phyloP scores from a whole-genome alignment of 2,888 invertebrate genomes.

The Bimastos eiseni region DNA sequence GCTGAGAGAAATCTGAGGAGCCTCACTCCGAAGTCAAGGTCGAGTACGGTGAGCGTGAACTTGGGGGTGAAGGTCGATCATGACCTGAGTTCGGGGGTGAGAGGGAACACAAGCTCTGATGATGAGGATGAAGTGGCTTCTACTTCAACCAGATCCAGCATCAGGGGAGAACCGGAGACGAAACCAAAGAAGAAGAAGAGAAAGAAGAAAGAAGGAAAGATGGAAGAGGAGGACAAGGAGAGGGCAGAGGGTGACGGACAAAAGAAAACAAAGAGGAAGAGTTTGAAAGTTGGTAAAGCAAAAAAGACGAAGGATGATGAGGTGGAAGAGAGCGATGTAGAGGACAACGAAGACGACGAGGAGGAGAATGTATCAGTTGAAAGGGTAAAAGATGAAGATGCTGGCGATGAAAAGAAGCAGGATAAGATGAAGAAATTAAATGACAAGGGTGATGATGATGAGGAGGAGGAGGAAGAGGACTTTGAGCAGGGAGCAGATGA shows the following conservation, averaged over 20 bases:
- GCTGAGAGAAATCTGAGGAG: background rate
- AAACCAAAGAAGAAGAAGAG: background rate
- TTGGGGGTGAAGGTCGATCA: background rate
- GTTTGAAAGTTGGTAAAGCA: background rate
- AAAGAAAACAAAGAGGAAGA: conserved; percentile 1
- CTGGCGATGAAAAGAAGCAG: background rate
- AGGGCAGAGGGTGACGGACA: background rate
- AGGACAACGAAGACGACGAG: background rate
- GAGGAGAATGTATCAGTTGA: background rate
- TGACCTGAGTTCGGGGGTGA: background rate
- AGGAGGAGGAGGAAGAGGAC: background rate
- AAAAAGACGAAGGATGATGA: background rate
- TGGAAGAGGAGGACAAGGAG: background rate
- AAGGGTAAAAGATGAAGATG: background rate
- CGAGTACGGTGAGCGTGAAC: no score
- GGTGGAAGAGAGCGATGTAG: background rate
- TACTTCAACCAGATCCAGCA: background rate
- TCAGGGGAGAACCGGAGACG: background rate
- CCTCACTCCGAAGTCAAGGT: background rate
- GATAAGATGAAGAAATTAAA: background rate
- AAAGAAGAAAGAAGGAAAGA: background rate
- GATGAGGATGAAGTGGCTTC: background rate
- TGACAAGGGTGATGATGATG: background rate
- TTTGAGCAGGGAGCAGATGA: background rate
- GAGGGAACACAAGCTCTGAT: background rate